Percentiles rank a stretch among this genome's conserved stretches.
Conservation (phyloP, 1,140 invertebrate species). For the Aplysia californica region DNA sequence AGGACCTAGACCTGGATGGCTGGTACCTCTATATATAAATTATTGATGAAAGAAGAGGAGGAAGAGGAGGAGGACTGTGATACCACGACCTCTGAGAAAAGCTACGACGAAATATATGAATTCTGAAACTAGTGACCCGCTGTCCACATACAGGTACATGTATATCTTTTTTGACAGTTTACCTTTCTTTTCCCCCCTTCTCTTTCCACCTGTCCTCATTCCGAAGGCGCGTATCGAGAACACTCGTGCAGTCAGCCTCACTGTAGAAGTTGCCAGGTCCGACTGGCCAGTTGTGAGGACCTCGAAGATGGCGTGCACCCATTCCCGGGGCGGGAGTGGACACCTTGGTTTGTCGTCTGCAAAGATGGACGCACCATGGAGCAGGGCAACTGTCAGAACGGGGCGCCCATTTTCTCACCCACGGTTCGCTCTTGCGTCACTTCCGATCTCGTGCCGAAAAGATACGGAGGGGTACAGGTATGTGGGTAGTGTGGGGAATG, state of each 20-base stretch:
- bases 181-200: too few species aligned
- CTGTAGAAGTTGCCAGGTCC: constrained; percentile 40
- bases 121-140: too few species aligned
- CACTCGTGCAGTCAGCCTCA: constrained; percentile 34
- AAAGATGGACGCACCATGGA: constrained; percentile 40
- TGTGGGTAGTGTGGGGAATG: too few species aligned
- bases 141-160: too few species aligned
- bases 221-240: constrained; percentile 47
- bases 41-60: too few species aligned
- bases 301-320: constrained; percentile 40
- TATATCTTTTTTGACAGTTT: too few species aligned
- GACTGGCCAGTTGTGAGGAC: constrained; percentile 46
- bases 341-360: constrained; percentile 40
- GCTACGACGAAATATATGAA: too few species aligned
- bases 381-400: constrained; percentile 20
- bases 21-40: too few species aligned
- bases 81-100: too few species aligned
- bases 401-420: constrained; percentile 36
- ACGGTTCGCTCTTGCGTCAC: constrained; percentile 19
- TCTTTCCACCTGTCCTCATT: too few species aligned
- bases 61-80: too few species aligned
- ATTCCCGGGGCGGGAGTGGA: constrained; percentile 38
- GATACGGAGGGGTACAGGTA: constrained; percentile 22
- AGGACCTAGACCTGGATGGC: too few species aligned
- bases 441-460: constrained; percentile 25